phyloP scores from a whole-genome alignment of 1,140 invertebrate genomes.

The Homalodisca vitripennis region DNA sequence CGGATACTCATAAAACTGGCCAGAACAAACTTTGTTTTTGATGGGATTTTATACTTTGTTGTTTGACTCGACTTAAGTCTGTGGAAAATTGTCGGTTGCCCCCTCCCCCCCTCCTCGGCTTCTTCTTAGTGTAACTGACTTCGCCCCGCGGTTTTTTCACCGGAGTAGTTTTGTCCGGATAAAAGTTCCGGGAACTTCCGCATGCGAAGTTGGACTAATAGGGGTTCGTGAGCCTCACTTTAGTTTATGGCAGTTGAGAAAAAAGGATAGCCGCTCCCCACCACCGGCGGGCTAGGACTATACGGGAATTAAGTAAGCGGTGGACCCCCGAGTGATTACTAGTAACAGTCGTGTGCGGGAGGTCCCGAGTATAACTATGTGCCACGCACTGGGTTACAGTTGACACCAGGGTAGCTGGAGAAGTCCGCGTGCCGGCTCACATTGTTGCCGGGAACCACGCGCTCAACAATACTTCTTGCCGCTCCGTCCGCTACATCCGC shows the following conservation, averaged over 20 bases:
- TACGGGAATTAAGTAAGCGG: neutral
- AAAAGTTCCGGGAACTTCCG: slow-evolving; percentile 5
- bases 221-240: slow-evolving; percentile 19
- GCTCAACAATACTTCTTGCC: too few species aligned
- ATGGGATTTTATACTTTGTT: slow-evolving; percentile 36
- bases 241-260: slow-evolving; percentile 38
- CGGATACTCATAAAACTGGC: slow-evolving; percentile 21
- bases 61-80: slow-evolving; percentile 35
- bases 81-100: slow-evolving; percentile 28
- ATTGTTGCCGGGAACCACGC: too few species aligned
- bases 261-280: too few species aligned
- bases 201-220: neutral
- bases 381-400: too few species aligned
- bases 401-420: too few species aligned
- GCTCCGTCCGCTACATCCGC: too few species aligned
- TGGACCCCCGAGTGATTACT: neutral
- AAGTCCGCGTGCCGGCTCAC: too few species aligned
- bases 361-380: too few species aligned
- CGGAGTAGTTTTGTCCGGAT: slow-evolving; percentile 12
- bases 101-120: slow-evolving; percentile 1
- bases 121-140: slow-evolving; percentile 20
- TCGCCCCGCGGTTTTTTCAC: slow-evolving; percentile 5
- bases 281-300: neutral
- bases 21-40: slow-evolving; percentile 34
- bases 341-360: too few species aligned